Percentiles rank a stretch among this genome's conserved stretches.
Conservation (phyloP, 1,140 invertebrate species). For the Nixonia krombeini region DNA sequence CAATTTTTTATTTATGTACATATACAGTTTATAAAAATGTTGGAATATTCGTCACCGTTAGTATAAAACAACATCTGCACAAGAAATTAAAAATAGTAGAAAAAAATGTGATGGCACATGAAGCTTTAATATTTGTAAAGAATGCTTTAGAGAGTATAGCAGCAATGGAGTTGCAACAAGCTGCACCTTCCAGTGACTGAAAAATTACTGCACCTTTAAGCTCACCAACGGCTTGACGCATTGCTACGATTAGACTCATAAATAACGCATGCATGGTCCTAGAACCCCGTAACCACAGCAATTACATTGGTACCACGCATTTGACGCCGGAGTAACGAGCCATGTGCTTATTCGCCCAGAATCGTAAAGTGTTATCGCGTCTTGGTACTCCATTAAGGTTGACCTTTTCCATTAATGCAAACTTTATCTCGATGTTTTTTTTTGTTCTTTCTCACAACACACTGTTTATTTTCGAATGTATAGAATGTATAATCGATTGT, state of each 20-base stretch:
- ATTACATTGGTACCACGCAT: constrained; percentile 38
- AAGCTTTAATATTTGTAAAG: no score
- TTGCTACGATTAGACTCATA: constrained; percentile 54
- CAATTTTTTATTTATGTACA: no score
- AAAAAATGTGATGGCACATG: no score
- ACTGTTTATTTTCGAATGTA: no score
- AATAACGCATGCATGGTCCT: constrained; percentile 54
- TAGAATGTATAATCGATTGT: not conserved
- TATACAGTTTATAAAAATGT: no score
- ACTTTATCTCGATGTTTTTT: constrained; percentile 25
- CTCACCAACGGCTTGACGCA: constrained; percentile 37
- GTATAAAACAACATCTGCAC: no score
- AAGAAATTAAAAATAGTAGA: no score
- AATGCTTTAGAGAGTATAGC: no score
- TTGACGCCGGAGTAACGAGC: constrained; percentile 11
- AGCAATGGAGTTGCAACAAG: no score
- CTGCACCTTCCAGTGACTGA: constrained; percentile 27
- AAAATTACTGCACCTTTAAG: constrained; percentile 26
- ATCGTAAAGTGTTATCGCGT: constrained; percentile 22
- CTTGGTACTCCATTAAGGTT: constrained; percentile 13
- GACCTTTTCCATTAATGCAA: constrained; percentile 29
- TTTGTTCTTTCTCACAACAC: constrained; percentile 24
- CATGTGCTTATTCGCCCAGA: not conserved
- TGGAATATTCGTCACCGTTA: no score
- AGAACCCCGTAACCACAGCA: constrained; percentile 36